A percentile compares a stretch with the other conserved stretches of the same genome.
Conservation (phyloP, 2,888 invertebrate species). For the Thereva nobilitata region DNA sequence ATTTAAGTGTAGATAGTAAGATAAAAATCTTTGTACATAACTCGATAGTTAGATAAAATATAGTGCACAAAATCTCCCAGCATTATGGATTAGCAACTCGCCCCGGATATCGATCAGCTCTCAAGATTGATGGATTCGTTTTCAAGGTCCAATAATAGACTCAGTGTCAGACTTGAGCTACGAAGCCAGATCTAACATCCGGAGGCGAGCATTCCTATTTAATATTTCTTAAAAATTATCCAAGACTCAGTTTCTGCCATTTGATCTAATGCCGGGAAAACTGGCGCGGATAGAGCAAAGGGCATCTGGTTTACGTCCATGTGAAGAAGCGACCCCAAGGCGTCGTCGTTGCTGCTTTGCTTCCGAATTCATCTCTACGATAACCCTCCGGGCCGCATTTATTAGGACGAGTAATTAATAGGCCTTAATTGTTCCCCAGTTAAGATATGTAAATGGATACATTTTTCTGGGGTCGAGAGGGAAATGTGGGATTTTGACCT, state of each 20-base stretch:
- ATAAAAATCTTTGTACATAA: conserved; percentile 30
- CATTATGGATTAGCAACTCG: no score
- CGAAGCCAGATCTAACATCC: conserved; percentile 27
- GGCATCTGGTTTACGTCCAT: conserved; percentile 44
- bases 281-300: conserved; percentile 37
- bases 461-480: neutral
- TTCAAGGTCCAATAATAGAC: conserved; percentile 23
- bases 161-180: conserved; percentile 16
- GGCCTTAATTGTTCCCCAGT: conserved; percentile 39
- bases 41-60: neutral
- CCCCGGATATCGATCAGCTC: no score
- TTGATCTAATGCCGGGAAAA: conserved; percentile 20
- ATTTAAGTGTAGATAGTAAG: neutral
- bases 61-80: no score
- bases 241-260: conserved; percentile 34
- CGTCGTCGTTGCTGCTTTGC: conserved; percentile 23
- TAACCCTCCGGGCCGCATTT: conserved; percentile 28
- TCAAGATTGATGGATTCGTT: neutral
- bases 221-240: conserved; percentile 36
- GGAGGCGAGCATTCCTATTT: conserved; percentile 15
- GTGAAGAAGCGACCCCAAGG: conserved; percentile 31
- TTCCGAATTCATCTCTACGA: conserved; percentile 23
- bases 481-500: no score
- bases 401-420: conserved; percentile 39
- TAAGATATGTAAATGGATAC: conserved; percentile 32